Evolutionary conservation across 2,888 invertebrate genomes (phyloP), one percentile per base, ranked within the genome.

Genomic region (Autographa gamma): DNA sequence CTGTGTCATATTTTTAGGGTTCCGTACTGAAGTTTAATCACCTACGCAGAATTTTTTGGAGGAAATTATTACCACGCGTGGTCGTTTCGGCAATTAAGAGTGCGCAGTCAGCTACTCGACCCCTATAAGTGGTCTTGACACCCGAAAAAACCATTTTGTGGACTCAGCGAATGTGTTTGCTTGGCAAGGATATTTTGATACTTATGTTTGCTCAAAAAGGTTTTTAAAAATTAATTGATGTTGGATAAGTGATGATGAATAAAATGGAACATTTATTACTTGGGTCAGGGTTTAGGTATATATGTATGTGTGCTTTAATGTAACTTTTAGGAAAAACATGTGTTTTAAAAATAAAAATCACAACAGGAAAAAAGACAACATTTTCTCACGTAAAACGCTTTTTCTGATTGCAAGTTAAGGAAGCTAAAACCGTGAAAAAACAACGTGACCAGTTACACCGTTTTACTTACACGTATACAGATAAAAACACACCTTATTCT

Each of bases 81-180:
- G 73, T 74, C 81, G 73, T 77, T 74, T 74, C 65, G 70, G 72
- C 69, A 83, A 81, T 82, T 82, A 82, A 81, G 84, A 73, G 67
- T 69, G 73, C 84, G 69, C 25, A 67, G 84, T 81, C 82, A 82
- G 82, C 82, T 74, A 32, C 82, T 82, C 73, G 82, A 81, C 82
- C 79, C 82, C 73, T 79, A 71, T 66, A 71, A 82, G 79, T 71
- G 76, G 77, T 73, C 82, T 79, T 79, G 74, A 81, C 73, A 76
- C 70, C 68, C 71, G 64, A 74, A 75, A 76, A 80, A 82, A 81
- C 76, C 65, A 74, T 72, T 80, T 69, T 76, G 73, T 62, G 61
- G 54, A 66, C 34, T 81, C 74, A 73, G 73, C 76, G 56, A 66
- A 68, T 68, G 52, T 71, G 60, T 60, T 25, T 60, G 56, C 48